These are phyloP conservation scores for Microcebus lehilahytsara DNA, from an alignment of 2,113 vertebrate species.

Conservation along the genomic window DNA sequence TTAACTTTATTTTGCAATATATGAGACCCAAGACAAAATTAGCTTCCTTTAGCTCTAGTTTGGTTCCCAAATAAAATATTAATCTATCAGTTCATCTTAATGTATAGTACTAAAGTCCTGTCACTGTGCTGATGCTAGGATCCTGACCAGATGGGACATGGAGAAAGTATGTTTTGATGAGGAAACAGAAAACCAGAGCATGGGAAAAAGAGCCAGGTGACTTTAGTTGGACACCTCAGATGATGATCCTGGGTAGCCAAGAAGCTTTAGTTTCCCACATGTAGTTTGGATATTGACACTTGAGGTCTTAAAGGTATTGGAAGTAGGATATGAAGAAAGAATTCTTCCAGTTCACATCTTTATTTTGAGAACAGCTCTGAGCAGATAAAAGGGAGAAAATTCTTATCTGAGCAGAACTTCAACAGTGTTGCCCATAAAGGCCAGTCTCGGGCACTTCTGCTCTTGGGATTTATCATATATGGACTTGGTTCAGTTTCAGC, in stretches of 20 bases:
- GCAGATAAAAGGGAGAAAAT: background rate
- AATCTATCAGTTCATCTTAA: background rate
- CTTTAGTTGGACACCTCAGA: background rate
- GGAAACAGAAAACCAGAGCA: background rate
- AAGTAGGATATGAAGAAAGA: background rate
- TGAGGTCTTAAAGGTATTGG: background rate
- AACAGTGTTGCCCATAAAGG: background rate
- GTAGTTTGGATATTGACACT: background rate
- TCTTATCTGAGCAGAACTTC: background rate
- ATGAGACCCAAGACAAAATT: background rate
- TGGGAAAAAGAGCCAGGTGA: background rate
- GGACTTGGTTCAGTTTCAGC: background rate
- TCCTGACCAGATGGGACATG: background rate
- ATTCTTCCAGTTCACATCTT: background rate
- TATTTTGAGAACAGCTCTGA: background rate
- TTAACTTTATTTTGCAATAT: background rate
- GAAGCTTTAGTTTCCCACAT: background rate
- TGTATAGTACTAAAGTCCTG: background rate
- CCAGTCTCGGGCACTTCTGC: background rate
- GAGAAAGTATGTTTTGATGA: background rate
- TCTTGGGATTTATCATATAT: background rate
- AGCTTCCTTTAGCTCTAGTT: background rate
- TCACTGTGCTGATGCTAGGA: background rate
- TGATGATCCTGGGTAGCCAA: background rate
- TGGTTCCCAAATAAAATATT: background rate